Base-by-base conservation (phyloP, 1,140 invertebrate genomes). In the Cephus cinctus region DNA sequence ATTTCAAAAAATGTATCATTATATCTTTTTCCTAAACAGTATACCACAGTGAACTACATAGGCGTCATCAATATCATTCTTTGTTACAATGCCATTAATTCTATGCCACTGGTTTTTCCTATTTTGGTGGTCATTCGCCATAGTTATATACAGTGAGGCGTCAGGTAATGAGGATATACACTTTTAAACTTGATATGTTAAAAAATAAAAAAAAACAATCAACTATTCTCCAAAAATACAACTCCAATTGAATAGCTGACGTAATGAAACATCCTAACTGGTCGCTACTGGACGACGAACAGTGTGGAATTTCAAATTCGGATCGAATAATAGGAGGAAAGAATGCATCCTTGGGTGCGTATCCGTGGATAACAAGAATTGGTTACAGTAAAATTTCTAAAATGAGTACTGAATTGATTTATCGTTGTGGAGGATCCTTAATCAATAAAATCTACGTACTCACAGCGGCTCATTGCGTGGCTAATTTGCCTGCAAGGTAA, bases 381-480 rank as follows among this genome's bases (percentile, higher is more conserved):
- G 86, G 83, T 16, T 88, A 87, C 57, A 52, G 61, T 8, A 68
- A 65, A 45, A 52, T 53, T 56, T 53, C 61, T 39, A 11, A 12
- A 49, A 34, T 15, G 19, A 23, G 42, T 6, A 12, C 1, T 18
- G 43, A 47, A 9, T 5, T 59, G 9, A 38, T 54, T 6, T 83
- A 67, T 48, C 65, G 73, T 30, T 89, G 87, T 57, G 86, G 83
- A 1, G 87, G 85, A 1, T 77, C 81, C 2, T 67, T 89, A 0
- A 79, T 89, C 22, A 81, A 77, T 15, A 68, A 79, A 23, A 54
- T 73, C 2, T 83, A 83, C 52, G 74, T 88, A 14, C 32, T 88
- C 2, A 88, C 86, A 30, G 78, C 87, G 3, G 85, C 83, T 0
- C 87, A 89, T 65, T 88, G 86, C 54, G 71, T 85, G 2, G 65